phyloP scores from a whole-genome alignment of 2,113 vertebrate species.

The Albula goreensis region DNA sequence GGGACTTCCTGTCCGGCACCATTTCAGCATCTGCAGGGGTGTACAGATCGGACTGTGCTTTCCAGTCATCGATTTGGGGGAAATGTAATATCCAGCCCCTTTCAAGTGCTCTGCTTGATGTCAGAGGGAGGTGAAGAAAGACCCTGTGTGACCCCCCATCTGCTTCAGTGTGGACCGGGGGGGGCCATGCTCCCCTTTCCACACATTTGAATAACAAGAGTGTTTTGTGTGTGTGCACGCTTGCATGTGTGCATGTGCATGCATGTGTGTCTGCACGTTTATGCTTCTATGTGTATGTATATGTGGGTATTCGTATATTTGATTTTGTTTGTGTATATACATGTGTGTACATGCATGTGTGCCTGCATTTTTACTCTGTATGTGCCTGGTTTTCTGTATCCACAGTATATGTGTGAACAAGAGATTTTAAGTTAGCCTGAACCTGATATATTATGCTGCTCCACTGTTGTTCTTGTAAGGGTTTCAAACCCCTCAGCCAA shows the following conservation, averaged over 20 bases:
- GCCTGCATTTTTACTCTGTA: neutral
- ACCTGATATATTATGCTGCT: slow-evolving; percentile 34
- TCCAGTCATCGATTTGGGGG: slow-evolving; percentile 44
- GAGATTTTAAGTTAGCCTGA: slow-evolving; percentile 41
- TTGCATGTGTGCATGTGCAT: neutral
- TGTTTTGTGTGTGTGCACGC: neutral
- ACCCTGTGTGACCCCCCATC: slow-evolving; percentile 46
- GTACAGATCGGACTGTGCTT: slow-evolving; percentile 39
- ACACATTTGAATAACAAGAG: slow-evolving; percentile 37
- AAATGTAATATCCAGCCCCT: slow-evolving; percentile 50
- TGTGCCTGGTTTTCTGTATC: too few relatives aligned
- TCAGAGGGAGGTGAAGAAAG: slow-evolving; percentile 30
- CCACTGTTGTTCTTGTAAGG: slow-evolving; percentile 49
- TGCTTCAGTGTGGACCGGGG: slow-evolving; percentile 47
- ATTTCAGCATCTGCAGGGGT: slow-evolving; percentile 29
- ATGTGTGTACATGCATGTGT: neutral
- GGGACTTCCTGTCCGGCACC: slow-evolving; percentile 22
- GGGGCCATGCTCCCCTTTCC: slow-evolving; percentile 43
- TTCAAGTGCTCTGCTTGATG: slow-evolving; percentile 52
- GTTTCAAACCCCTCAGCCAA: slow-evolving; percentile 37
- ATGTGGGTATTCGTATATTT: too few relatives aligned
- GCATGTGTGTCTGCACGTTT: neutral
- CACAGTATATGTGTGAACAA: slow-evolving; percentile 26
- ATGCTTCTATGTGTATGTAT: neutral
- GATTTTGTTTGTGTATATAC: too few relatives aligned